Conservation (phyloP, 2,797 vertebrate genomes). For the Anabacerthia variegaticeps region DNA sequence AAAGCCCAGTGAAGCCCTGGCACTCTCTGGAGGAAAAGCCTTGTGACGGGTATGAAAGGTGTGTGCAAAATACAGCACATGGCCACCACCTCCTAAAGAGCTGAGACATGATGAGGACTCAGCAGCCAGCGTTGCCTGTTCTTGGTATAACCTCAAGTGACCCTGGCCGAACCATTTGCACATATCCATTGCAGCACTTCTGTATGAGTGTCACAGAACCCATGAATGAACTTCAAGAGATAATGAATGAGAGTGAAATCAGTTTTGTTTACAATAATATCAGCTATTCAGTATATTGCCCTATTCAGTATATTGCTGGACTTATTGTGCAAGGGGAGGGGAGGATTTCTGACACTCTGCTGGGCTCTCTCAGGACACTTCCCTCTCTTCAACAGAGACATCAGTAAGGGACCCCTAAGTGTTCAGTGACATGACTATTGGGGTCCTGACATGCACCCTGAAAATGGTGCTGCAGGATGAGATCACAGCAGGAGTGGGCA, state of each 20-base stretch:
- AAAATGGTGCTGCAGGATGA: not conserved
- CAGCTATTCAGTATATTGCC: not conserved
- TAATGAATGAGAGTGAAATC: not conserved
- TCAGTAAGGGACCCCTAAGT: not conserved
- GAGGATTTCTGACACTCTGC: not conserved
- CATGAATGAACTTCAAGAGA: not conserved
- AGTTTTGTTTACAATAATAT: not conserved
- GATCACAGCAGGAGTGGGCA: not conserved
- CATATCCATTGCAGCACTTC: not conserved
- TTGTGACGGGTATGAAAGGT: rapidly evolving
- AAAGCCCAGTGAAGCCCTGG: not conserved
- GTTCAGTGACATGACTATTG: not conserved
- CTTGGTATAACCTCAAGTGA: not conserved
- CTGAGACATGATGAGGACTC: not conserved
- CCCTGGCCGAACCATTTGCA: not conserved
- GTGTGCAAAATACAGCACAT: not conserved
- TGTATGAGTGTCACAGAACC: not conserved
- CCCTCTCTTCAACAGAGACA: not conserved
- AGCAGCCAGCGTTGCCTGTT: not conserved
- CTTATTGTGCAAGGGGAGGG: not conserved
- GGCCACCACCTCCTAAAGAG: not conserved
- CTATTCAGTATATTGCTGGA: not conserved
- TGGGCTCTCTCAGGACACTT: not conserved
- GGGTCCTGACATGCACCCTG: not conserved
- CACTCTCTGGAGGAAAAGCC: not conserved